These are phyloP conservation scores for Acomys russatus DNA, from an alignment of 2,797 vertebrate species.

Conservation along the genomic window DNA sequence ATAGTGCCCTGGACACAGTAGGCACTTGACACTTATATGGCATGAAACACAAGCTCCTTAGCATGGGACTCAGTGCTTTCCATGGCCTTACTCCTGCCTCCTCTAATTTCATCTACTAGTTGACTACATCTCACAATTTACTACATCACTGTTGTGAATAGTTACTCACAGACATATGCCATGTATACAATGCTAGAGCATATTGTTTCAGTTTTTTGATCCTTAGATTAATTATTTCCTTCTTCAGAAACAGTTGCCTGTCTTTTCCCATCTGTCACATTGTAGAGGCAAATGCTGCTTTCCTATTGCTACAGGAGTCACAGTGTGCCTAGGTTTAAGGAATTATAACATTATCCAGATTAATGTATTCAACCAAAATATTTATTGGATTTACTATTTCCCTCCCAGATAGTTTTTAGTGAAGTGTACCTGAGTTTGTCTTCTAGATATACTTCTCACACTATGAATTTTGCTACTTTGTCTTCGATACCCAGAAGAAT, in stretches of 20 bases:
- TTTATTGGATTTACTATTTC: not conserved
- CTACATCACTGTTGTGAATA: not conserved
- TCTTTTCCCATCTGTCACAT: conserved; percentile 17
- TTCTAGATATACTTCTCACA: not conserved
- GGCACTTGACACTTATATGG: not conserved
- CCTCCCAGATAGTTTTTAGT: not conserved
- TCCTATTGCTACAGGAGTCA: not conserved
- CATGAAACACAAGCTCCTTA: not conserved
- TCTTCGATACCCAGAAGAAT: conserved; percentile 44
- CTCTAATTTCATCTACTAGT: not conserved
- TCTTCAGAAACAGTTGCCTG: not conserved
- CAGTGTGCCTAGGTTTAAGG: not conserved
- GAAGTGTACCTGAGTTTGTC: conserved; percentile 11
- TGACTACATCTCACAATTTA: conserved; percentile 13
- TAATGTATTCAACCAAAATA: not conserved
- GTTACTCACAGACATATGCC: not conserved
- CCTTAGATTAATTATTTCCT: not conserved
- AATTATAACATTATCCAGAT: conserved; percentile 27
- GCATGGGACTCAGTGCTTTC: not conserved
- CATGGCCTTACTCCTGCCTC: not conserved
- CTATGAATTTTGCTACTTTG: not conserved
- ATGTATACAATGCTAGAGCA: conserved; percentile 19
- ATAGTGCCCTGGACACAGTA: not conserved
- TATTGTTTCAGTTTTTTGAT: not conserved
- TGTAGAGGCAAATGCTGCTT: not conserved